Percentiles rank a stretch among this genome's conserved stretches.
These are phyloP conservation scores for Oxyscelio sp. DNA, from an alignment of 2,888 invertebrate species.

Conservation along the genomic window DNA sequence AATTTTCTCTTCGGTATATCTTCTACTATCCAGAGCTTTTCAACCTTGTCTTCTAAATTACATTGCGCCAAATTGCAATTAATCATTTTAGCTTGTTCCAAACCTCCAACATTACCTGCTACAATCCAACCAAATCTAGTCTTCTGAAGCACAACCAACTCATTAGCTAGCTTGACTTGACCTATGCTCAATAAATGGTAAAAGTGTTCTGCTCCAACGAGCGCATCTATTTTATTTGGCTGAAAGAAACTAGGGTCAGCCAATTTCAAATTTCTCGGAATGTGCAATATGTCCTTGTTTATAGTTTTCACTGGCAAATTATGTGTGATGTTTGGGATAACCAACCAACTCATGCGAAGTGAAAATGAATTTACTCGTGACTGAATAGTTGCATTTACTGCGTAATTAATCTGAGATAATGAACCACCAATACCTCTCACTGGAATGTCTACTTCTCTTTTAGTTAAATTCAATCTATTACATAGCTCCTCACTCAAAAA, in stretches of 20 bases:
- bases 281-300: background rate
- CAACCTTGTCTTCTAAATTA: too few species aligned
- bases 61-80: too few species aligned
- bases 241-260: constrained; percentile 53
- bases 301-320: background rate
- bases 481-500: background rate
- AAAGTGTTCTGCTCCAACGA: constrained; percentile 59
- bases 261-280: constrained; percentile 34
- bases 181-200: too few species aligned
- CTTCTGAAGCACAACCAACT: constrained; percentile 39
- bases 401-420: background rate
- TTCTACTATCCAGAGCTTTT: too few species aligned
- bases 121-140: constrained; percentile 61
- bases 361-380: background rate
- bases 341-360: background rate
- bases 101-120: too few species aligned
- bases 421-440: background rate
- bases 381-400: background rate
- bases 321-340: background rate
- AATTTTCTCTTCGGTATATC: too few species aligned
- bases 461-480: background rate
- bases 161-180: constrained; percentile 22
- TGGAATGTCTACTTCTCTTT: background rate
- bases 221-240: constrained; percentile 40
- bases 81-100: too few species aligned